Conservation (phyloP, 1,140 invertebrate species). For the Drosophila sp. region DNA sequence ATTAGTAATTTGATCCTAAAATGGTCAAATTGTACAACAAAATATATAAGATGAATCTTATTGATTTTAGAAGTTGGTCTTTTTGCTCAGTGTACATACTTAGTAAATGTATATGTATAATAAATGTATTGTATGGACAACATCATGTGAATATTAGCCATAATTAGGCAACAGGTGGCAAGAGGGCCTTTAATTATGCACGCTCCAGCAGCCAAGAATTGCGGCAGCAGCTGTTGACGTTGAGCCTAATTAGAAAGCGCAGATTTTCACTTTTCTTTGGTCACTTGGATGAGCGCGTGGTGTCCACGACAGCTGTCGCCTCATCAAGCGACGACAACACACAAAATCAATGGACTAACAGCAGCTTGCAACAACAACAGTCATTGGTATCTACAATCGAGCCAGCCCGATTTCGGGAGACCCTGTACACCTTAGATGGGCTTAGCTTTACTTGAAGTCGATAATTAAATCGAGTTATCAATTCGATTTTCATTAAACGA, state of each 20-base stretch:
- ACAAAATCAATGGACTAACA: conserved; percentile 56
- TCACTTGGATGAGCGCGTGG: conserved; percentile 27
- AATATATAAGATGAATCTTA: too few relatives aligned
- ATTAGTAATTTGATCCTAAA: too few relatives aligned
- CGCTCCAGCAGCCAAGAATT: conserved; percentile 49
- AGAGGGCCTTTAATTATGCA: conserved; percentile 54
- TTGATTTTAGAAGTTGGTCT: too few relatives aligned
- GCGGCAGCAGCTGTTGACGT: conserved; percentile 21
- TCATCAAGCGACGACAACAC: conserved; percentile 68
- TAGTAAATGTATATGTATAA: too few relatives aligned
- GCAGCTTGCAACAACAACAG: conserved; percentile 16
- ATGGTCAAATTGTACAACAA: too few relatives aligned
- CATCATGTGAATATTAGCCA: conserved; percentile 43
- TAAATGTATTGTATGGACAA: not conserved
- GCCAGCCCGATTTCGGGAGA: too few relatives aligned
- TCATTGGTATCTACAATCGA: too few relatives aligned
- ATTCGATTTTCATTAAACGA: too few relatives aligned
- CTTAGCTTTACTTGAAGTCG: too few relatives aligned
- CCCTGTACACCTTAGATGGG: too few relatives aligned
- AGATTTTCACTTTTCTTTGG: conserved; percentile 62
- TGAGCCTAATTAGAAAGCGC: conserved; percentile 57
- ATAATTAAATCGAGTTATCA: too few relatives aligned
- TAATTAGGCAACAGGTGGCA: conserved; percentile 46
- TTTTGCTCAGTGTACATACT: too few relatives aligned
- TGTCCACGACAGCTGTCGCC: conserved; percentile 32